phyloP scores from a whole-genome alignment of 2,113 vertebrate species.

The Odocoileus virginianus region DNA sequence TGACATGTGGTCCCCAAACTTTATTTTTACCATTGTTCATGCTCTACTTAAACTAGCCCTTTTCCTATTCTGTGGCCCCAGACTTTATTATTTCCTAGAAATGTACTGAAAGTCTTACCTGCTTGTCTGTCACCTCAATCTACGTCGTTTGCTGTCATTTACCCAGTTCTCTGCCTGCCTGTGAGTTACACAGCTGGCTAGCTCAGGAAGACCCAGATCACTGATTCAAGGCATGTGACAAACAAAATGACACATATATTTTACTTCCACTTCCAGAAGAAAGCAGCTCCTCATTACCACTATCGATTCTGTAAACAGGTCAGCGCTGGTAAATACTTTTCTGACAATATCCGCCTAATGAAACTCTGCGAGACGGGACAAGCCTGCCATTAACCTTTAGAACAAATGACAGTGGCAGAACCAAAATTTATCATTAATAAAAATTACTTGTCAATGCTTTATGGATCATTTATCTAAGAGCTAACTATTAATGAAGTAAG shows the following conservation, averaged over 20 bases:
- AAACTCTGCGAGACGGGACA: conserved; percentile 30
- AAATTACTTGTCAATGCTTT: conserved; percentile 19
- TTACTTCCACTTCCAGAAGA: conserved; percentile 11
- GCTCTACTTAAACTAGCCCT: not conserved
- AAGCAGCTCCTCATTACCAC: not conserved
- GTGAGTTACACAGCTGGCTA: not conserved
- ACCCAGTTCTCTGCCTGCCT: not conserved
- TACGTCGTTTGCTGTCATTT: not conserved
- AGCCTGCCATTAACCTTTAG: conserved; percentile 51
- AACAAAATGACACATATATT: not conserved
- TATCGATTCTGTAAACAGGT: not conserved
- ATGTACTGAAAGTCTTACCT: not conserved
- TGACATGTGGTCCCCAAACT: not conserved
- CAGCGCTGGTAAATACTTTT: not conserved
- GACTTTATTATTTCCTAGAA: not conserved
- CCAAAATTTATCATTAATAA: conserved; percentile 29
- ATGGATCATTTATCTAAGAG: conserved; percentile 36
- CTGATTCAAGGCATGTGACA: not conserved
- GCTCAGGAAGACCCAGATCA: not conserved
- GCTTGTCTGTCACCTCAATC: not conserved
- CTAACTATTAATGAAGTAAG: conserved; percentile 34
- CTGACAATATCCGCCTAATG: conserved; percentile 14
- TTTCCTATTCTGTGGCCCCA: not conserved
- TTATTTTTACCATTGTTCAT: not conserved
- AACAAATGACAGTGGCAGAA: not conserved